Evolutionary conservation across 1,140 invertebrate genomes (phyloP).

Genomic region (Drosophila oshimai): DNA sequence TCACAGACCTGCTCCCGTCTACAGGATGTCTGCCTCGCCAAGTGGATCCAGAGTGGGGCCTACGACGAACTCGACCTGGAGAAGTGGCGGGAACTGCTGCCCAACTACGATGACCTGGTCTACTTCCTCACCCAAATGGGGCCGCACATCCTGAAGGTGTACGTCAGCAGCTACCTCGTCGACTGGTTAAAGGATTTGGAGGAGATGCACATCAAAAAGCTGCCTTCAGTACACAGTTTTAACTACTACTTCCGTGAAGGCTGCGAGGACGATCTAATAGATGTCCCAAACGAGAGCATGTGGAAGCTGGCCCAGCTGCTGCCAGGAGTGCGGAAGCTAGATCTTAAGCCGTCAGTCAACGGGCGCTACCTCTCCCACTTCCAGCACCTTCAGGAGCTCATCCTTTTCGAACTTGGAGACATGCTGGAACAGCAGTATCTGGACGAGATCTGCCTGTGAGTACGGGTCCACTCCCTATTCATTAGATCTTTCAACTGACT

Average conservation of each 20-base stretch:
- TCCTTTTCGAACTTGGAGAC: too few species aligned
- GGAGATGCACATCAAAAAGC: slow-evolving; percentile 58
- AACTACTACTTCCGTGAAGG: slow-evolving; percentile 61
- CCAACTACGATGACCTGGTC: slow-evolving; percentile 54
- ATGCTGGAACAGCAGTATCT: slow-evolving; percentile 61
- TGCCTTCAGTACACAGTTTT: slow-evolving; percentile 54
- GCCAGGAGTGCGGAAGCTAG: slow-evolving; percentile 51
- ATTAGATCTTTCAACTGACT: neutral
- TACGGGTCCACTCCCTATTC: neutral
- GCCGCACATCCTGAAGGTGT: slow-evolving; percentile 35
- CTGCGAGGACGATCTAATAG: slow-evolving; percentile 65
- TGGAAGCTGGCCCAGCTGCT: slow-evolving; percentile 51
- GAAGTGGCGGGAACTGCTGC: slow-evolving; percentile 58
- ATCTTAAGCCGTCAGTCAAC: slow-evolving; percentile 64
- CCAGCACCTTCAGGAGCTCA: slow-evolving; percentile 57
- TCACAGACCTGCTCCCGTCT: slow-evolving; percentile 54
- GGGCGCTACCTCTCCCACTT: slow-evolving; percentile 58
- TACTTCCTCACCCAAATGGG: slow-evolving; percentile 63
- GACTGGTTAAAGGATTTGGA: slow-evolving; percentile 58
- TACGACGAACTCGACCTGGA: slow-evolving; percentile 64
- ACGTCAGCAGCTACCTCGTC: slow-evolving; percentile 54
- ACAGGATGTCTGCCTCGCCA: slow-evolving; percentile 43
- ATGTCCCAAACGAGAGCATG: slow-evolving; percentile 64
- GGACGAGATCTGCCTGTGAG: slow-evolving; percentile 62
- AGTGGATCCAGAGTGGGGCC: slow-evolving; percentile 49